A percentile compares a stretch with the other conserved stretches of the same genome.
phyloP scores from a whole-genome alignment of 92 coral and sea anemone genomes.

The Bergia sp. region DNA sequence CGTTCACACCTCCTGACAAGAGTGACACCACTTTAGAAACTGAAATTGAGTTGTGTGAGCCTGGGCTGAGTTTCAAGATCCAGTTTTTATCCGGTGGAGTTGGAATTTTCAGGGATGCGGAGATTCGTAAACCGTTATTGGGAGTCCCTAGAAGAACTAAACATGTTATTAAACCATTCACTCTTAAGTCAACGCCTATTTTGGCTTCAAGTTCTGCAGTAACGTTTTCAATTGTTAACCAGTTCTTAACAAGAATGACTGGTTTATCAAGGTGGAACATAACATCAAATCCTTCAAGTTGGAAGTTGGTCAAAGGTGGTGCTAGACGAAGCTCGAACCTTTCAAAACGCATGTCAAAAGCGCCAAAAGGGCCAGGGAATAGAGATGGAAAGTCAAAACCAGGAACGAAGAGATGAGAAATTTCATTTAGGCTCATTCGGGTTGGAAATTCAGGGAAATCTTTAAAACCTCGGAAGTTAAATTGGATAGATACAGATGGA shows the following conservation, averaged over 20 bases:
- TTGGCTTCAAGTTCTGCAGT: conserved; percentile 40
- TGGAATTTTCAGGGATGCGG: conserved; percentile 20
- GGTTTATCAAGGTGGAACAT: conserved; percentile 26
- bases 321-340: conserved; percentile 45
- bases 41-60: not conserved
- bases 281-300: conserved; percentile 39
- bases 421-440: conserved; percentile 31
- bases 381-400: conserved; percentile 50
- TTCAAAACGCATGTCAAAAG: conserved; percentile 41
- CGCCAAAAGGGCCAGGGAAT: conserved; percentile 50
- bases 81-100: conserved; percentile 27
- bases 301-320: conserved; percentile 45
- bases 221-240: conserved; percentile 52
- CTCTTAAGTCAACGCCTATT: conserved; percentile 5
- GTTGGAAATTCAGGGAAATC: conserved; percentile 41
- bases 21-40: conserved; percentile 40
- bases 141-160: conserved; percentile 47
- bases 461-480: conserved; percentile 15
- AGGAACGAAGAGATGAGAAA: conserved; percentile 42
- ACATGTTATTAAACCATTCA: conserved; percentile 52
- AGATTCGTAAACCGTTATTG: not conserved
- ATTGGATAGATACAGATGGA: conserved; percentile 8
- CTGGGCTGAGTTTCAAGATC: conserved; percentile 36
- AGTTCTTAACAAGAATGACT: conserved; percentile 45
- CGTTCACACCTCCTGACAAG: conserved; percentile 49